These are phyloP conservation scores for Moxostoma hubbsi DNA, from an alignment of 2,797 vertebrate genomes.

Conservation along the genomic window DNA sequence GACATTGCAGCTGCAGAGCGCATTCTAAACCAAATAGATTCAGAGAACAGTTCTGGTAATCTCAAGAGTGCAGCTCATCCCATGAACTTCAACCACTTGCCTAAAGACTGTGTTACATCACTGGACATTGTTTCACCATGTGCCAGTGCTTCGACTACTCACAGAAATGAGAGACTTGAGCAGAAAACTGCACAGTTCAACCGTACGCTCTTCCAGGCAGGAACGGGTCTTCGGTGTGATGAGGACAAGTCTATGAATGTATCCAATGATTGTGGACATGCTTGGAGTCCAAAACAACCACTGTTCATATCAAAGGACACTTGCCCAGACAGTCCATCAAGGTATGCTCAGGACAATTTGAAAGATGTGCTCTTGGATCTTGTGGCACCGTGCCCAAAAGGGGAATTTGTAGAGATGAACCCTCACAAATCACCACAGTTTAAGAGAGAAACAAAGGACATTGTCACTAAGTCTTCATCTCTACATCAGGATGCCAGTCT, in stretches of 20 bases:
- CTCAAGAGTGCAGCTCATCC: conserved; percentile 54
- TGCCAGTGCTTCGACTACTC: conserved; percentile 62
- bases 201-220: conserved; percentile 89
- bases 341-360: conserved; percentile 49
- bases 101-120: conserved; percentile 65
- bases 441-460: conserved; percentile 46
- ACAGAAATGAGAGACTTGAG: conserved; percentile 87
- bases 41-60: conserved; percentile 51
- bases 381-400: conserved; percentile 23
- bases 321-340: conserved; percentile 18
- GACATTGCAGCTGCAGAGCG: conserved; percentile 72
- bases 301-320: conserved; percentile 31
- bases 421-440: conserved; percentile 21
- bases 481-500: conserved; percentile 57
- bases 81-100: conserved; percentile 43
- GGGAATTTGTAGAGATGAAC: conserved; percentile 1
- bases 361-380: conserved; percentile 33
- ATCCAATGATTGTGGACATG: conserved; percentile 61
- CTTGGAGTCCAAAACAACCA: conserved; percentile 39
- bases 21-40: conserved; percentile 55
- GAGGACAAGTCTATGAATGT: conserved; percentile 65
- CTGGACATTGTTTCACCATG: conserved; percentile 62
- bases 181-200: conserved; percentile 95
- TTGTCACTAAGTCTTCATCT: conserved; percentile 46
- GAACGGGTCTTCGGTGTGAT: conserved; percentile 73